Percentiles rank a stretch among this genome's conserved stretches.
phyloP scores from a whole-genome alignment of 2,888 invertebrate species.

The Ommatoiulus sabulosus region DNA sequence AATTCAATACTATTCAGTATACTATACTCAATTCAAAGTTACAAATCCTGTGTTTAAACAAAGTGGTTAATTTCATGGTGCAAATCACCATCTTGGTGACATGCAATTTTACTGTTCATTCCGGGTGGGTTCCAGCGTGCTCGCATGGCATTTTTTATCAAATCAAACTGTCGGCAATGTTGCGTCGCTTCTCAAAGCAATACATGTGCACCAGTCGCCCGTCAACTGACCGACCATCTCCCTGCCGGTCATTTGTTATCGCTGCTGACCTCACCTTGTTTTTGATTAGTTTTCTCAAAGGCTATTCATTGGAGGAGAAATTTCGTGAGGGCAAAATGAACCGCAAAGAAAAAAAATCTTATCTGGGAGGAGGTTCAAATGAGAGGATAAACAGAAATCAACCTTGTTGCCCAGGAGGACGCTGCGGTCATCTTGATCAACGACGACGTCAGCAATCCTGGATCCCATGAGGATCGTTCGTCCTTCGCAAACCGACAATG shows the following conservation, averaged over 20 bases:
- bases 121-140: background rate
- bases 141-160: background rate
- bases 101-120: background rate
- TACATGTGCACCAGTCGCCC: background rate
- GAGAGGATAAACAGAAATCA: slow-evolving; percentile 13
- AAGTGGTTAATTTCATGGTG: no score
- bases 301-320: background rate
- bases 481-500: background rate
- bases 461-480: background rate
- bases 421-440: background rate
- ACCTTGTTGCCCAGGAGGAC: background rate
- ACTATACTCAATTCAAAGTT: no score
- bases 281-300: slow-evolving; percentile 2
- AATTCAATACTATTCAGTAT: no score
- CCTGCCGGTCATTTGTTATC: background rate
- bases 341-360: background rate
- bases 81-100: background rate
- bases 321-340: slow-evolving; percentile 14
- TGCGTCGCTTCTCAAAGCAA: background rate
- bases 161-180: background rate
- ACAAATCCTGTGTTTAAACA: no score
- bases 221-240: background rate
- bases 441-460: background rate
- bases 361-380: background rate
- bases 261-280: background rate